Conservation (phyloP, 2,888 invertebrate species). For the Macrosiphum euphorbiae region DNA sequence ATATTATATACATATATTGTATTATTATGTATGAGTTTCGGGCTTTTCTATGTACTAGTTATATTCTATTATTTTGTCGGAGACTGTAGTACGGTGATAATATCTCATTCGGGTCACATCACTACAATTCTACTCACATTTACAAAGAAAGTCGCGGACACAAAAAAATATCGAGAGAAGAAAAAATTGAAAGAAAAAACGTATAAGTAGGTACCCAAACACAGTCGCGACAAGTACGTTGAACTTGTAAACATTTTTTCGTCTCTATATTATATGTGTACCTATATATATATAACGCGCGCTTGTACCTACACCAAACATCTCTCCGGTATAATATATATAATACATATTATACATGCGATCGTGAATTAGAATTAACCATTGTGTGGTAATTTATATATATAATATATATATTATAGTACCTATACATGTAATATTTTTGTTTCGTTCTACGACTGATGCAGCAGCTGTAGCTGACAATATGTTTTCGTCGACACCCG, state of each 20-base stretch:
- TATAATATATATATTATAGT: slow-evolving; percentile 14
- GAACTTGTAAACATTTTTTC: slow-evolving; percentile 16
- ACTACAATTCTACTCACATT: not conserved
- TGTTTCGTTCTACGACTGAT: not conserved
- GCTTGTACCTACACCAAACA: not conserved
- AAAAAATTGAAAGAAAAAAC: slow-evolving; percentile 5
- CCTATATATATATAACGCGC: not conserved
- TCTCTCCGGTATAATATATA: not conserved
- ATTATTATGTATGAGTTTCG: not conserved
- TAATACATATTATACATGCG: not conserved
- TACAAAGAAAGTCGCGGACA: slow-evolving; percentile 14
- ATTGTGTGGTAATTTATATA: slow-evolving; percentile 53
- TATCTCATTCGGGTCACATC: not conserved
- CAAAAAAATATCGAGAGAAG: not conserved
- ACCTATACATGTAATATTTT: not conserved
- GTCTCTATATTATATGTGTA: not conserved
- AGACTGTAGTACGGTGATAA: not conserved
- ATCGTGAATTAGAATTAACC: slow-evolving; percentile 41
- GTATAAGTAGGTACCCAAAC: not conserved
- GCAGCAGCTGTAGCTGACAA: not conserved
- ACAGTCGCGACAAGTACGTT: not conserved
- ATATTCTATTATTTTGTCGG: not conserved
- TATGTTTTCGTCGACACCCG: slow-evolving; percentile 18
- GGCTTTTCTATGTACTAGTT: not conserved
- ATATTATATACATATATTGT: no score